These are phyloP conservation scores for Dipus sagitta DNA, from an alignment of 2,797 vertebrate species.

Conservation along the genomic window DNA sequence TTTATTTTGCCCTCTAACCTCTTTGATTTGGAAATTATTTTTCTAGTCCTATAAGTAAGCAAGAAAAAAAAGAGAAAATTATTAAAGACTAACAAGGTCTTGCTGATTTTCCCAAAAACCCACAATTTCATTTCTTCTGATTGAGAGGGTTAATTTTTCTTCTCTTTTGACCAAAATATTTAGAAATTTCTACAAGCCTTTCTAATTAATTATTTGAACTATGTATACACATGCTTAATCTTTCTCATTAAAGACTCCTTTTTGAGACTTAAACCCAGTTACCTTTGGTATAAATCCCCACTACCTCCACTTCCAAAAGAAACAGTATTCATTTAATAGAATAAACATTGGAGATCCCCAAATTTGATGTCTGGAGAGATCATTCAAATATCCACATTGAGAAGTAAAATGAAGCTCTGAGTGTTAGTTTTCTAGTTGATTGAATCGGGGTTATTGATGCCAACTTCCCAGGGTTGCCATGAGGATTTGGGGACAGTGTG, in stretches of 20 bases:
- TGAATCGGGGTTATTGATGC: neutral
- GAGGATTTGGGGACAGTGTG: neutral
- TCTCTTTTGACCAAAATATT: conserved; percentile 47
- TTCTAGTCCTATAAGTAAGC: neutral
- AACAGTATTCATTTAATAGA: neutral
- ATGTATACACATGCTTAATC: neutral
- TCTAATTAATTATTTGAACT: conserved; percentile 50
- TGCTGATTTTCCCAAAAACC: neutral
- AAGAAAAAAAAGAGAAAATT: conserved; percentile 59
- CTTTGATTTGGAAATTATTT: neutral
- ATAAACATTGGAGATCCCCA: neutral
- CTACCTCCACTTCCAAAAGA: neutral
- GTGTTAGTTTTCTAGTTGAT: neutral
- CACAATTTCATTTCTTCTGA: conserved; percentile 9
- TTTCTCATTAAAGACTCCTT: neutral
- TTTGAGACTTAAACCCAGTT: neutral
- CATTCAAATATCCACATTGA: conserved; percentile 12
- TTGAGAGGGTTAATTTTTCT: conserved; percentile 45
- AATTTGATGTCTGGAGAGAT: conserved; percentile 21
- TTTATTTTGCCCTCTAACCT: conserved; percentile 54
- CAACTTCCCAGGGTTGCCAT: neutral
- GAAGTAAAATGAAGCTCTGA: conserved; percentile 41
- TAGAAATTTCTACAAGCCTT: conserved; percentile 53
- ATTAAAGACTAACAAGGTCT: conserved; percentile 43
- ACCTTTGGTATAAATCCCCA: neutral